Evolutionary conservation across 2,888 invertebrate species (phyloP).

Genomic region (Eupithecia abbreviata): DNA sequence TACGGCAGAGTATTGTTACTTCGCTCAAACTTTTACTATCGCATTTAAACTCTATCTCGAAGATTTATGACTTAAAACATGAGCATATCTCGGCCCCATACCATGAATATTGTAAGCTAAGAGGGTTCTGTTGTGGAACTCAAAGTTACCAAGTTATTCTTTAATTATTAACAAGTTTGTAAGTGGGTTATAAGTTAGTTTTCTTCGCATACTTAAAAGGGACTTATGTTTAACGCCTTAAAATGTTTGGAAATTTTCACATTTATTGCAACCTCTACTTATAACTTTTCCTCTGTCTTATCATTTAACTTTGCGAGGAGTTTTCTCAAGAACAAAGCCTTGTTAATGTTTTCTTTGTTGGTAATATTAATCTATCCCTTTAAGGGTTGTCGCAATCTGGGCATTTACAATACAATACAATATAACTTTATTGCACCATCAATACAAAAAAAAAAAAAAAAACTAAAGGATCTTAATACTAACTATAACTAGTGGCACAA

Average conservation of each 20-base stretch:
- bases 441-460: no score
- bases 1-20: neutral
- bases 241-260: neutral
- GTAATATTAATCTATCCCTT: neutral
- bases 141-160: conserved; percentile 37
- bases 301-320: conserved; percentile 14
- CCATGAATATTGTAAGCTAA: conserved; percentile 59
- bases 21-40: conserved; percentile 35
- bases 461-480: no score
- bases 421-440: no score
- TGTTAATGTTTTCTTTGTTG: conserved; percentile 3
- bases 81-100: conserved; percentile 33
- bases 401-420: no score
- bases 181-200: conserved; percentile 32
- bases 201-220: conserved; percentile 33
- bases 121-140: conserved; percentile 32
- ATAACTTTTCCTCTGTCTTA: conserved; percentile 17
- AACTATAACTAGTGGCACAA: no score
- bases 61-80: conserved; percentile 9
- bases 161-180: conserved; percentile 42
- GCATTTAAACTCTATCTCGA: neutral
- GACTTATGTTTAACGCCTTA: neutral
- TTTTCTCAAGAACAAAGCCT: neutral
- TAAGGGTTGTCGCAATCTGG: neutral
- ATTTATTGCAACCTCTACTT: no score